Conservation (phyloP, 2,888 invertebrate species). For the Onthophagus sagittarius region DNA sequence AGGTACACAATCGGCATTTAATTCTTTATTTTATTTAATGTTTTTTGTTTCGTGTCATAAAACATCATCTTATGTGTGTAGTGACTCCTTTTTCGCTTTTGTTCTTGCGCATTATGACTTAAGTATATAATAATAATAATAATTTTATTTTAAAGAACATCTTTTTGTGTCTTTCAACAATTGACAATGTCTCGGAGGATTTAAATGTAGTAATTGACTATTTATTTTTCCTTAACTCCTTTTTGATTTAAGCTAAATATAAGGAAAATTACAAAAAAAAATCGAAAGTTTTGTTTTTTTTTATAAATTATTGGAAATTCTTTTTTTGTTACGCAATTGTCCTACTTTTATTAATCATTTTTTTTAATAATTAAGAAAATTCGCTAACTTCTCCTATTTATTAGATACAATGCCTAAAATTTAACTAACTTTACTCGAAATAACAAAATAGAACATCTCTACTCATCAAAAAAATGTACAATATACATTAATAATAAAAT, state of each 20-base stretch:
- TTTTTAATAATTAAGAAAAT: not conserved
- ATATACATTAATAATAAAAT: not conserved
- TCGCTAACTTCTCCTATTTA: not conserved
- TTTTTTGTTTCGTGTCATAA: not conserved
- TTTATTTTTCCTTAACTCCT: not conserved
- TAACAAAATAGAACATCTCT: not conserved
- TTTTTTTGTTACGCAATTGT: not conserved
- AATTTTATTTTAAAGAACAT: not conserved
- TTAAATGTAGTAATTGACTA: not conserved
- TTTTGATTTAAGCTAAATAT: not conserved
- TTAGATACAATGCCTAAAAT: not conserved
- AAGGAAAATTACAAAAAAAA: not conserved
- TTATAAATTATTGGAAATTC: not conserved
- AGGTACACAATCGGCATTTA: slow-evolving; percentile 21
- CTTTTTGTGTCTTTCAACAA: not conserved
- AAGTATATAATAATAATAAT: not conserved
- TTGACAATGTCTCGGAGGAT: not conserved
- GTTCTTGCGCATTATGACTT: not conserved
- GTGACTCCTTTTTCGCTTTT: not conserved
- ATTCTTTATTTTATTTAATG: not conserved
- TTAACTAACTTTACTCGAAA: not conserved
- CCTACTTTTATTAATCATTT: not conserved
- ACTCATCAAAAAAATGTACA: not conserved
- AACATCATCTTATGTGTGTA: not conserved
- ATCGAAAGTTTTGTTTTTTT: not conserved